Conservation (phyloP, 2,113 vertebrate genomes). For the Antigone vipio region DNA sequence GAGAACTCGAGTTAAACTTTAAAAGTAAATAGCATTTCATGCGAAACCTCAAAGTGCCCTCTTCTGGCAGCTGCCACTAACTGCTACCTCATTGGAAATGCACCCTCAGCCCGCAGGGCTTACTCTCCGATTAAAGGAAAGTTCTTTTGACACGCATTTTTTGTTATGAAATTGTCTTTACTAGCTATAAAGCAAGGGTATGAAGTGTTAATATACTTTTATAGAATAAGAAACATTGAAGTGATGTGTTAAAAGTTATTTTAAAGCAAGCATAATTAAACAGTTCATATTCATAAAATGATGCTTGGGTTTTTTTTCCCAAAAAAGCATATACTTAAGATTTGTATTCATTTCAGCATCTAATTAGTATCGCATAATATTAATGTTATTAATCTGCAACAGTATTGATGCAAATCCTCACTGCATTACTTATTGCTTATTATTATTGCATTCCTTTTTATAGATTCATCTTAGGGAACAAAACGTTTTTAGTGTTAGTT, state of each 20-base stretch:
- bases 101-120: fast-evolving
- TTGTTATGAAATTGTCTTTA: neutral
- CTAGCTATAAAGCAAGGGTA: neutral
- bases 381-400: neutral
- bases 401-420: neutral
- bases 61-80: constrained; percentile 20
- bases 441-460: neutral
- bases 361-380: neutral
- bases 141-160: neutral
- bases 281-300: neutral
- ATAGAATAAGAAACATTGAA: neutral
- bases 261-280: neutral
- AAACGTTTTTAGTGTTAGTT: neutral
- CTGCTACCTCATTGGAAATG: neutral
- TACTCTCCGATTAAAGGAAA: neutral
- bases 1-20: neutral
- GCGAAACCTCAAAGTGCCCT: constrained; percentile 44
- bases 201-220: neutral
- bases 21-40: neutral
- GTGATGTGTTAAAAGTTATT: neutral
- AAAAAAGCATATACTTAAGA: neutral
- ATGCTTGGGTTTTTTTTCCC: fast-evolving
- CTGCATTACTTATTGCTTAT: neutral
- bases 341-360: neutral
- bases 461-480: neutral